Percentiles rank a stretch among this genome's conserved stretches.
phyloP scores from a whole-genome alignment of 2,888 invertebrate genomes.

The Drosophila phalerata region DNA sequence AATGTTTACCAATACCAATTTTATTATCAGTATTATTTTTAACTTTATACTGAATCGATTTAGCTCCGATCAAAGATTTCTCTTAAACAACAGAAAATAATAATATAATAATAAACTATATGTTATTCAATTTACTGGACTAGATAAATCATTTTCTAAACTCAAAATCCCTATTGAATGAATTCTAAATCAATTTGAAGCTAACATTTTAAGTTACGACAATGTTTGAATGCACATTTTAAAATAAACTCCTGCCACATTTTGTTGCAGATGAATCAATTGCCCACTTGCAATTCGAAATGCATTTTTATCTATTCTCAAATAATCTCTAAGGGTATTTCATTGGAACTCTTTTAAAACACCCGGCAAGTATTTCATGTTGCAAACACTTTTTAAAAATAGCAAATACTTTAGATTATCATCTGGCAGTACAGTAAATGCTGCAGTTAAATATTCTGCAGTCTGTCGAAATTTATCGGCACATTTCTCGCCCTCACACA shows the following conservation, averaged over 20 bases:
- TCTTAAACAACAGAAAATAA: too few relatives aligned
- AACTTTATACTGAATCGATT: too few relatives aligned
- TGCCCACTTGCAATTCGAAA: not conserved
- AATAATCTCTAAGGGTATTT: not conserved
- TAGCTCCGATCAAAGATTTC: too few relatives aligned
- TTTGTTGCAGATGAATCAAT: not conserved
- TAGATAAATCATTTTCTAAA: not conserved
- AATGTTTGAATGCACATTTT: not conserved
- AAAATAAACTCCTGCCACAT: not conserved
- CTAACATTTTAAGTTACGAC: not conserved
- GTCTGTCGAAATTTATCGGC: slow-evolving; percentile 42
- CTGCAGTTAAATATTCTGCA: slow-evolving; percentile 21
- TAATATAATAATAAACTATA: too few relatives aligned
- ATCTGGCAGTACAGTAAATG: not conserved
- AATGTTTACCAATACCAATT: not conserved
- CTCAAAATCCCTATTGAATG: not conserved
- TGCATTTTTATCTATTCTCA: not conserved
- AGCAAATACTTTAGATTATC: slow-evolving; percentile 1
- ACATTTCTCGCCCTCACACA: slow-evolving; percentile 5
- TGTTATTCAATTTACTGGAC: too few relatives aligned
- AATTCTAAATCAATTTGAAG: not conserved
- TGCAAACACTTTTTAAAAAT: not conserved
- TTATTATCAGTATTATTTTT: not conserved
- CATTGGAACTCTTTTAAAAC: not conserved
- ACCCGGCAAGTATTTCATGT: not conserved